These are phyloP conservation scores for Micrastur ruficollis DNA, from an alignment of 2,797 vertebrate genomes.

Conservation along the genomic window DNA sequence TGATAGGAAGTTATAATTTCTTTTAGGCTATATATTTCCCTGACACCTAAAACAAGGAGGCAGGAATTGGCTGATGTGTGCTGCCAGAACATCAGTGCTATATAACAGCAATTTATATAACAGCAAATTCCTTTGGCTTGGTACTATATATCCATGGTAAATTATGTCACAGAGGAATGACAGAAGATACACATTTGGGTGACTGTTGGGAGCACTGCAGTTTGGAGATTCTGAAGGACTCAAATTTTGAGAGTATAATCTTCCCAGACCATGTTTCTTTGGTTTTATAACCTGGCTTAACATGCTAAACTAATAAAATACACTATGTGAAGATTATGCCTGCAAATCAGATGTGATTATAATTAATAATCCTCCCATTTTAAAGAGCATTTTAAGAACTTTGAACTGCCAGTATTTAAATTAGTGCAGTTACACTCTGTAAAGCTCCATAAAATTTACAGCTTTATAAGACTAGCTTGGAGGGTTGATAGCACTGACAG, in stretches of 20 bases:
- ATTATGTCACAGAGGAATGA: not conserved
- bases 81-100: not conserved
- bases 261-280: not conserved
- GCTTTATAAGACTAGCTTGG: not conserved
- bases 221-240: not conserved
- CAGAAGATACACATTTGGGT: not conserved
- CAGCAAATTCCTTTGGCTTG: not conserved
- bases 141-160: not conserved
- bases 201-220: not conserved
- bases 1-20: not conserved
- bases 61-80: not conserved
- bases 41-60: not conserved
- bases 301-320: slow-evolving; percentile 6
- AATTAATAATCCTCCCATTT: slow-evolving; percentile 41
- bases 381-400: slow-evolving; percentile 29
- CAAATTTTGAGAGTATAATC: not conserved
- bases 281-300: slow-evolving; percentile 5
- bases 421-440: not conserved
- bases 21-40: not conserved
- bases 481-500: not conserved
- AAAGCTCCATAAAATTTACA: slow-evolving; percentile 39
- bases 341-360: slow-evolving; percentile 48
- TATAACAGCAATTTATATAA: not conserved
- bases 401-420: slow-evolving; percentile 43
- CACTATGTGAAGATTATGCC: not conserved